Percentiles rank a stretch among this genome's conserved stretches.
Evolutionary conservation across 2,888 invertebrate genomes (phyloP).

Genomic region (Dolichomitus sp.): DNA sequence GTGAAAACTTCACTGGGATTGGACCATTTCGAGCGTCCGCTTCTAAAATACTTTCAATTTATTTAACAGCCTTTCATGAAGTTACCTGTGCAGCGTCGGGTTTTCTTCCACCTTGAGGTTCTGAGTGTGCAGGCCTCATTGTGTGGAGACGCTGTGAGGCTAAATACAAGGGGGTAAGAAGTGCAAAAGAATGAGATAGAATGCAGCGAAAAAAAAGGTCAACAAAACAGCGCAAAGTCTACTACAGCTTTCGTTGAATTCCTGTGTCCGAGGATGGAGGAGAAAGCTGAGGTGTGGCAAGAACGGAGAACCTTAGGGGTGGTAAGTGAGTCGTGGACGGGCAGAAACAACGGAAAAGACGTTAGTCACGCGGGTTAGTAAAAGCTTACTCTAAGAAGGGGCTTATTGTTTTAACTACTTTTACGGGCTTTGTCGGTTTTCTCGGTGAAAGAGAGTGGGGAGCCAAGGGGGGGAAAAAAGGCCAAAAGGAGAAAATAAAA

Average conservation of each 20-base stretch:
- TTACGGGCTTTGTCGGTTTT: constrained; percentile 57
- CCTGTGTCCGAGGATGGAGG: not conserved
- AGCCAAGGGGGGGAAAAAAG: constrained; percentile 11
- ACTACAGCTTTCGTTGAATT: not conserved
- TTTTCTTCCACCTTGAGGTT: not conserved
- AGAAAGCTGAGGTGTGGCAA: constrained; percentile 21
- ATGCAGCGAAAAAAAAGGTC: constrained; percentile 12
- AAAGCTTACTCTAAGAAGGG: constrained; percentile 59
- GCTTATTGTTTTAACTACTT: constrained; percentile 66
- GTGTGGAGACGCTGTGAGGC: not conserved
- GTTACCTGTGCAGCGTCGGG: not conserved
- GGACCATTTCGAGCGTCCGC: constrained; percentile 20
- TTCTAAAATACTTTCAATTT: constrained; percentile 63
- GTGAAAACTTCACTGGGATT: constrained; percentile 8
- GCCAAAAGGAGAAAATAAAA: constrained; percentile 31
- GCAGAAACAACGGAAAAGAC: constrained; percentile 48
- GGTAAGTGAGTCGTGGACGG: constrained; percentile 46
- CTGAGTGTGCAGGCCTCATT: not conserved
- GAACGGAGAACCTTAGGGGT: constrained; percentile 32
- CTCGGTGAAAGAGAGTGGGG: constrained; percentile 25
- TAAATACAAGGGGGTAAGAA: not conserved
- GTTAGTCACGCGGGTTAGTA: constrained; percentile 60
- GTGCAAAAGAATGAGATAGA: constrained; percentile 17
- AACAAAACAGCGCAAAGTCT: constrained; percentile 21
- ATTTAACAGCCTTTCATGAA: constrained; percentile 53